These are phyloP conservation scores for Nymphalis io DNA, from an alignment of 1,140 invertebrate genomes.

Conservation along the genomic window DNA sequence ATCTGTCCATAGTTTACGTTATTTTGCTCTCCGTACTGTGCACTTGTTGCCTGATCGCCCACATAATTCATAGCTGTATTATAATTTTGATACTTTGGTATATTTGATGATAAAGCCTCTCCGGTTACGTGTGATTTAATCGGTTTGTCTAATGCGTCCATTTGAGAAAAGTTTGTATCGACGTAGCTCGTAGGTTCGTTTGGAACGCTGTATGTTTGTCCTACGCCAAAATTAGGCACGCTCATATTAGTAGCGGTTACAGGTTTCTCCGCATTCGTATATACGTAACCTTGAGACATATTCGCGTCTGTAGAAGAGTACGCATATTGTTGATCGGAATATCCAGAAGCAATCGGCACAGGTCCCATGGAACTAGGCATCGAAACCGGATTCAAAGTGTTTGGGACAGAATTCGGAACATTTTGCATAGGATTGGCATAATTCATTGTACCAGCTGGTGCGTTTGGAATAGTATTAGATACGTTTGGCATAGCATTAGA, in stretches of 20 bases:
- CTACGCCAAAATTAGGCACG: constrained; percentile 27
- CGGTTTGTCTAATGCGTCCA: constrained; percentile 64
- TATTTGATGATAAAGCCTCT: constrained; percentile 56
- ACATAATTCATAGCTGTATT: constrained; percentile 32
- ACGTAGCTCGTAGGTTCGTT: constrained; percentile 41
- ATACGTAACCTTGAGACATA: constrained; percentile 53
- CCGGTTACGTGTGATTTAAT: constrained; percentile 77
- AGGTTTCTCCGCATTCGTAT: constrained; percentile 51
- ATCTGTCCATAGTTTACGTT: constrained; percentile 47
- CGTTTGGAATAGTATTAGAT: constrained; percentile 14
- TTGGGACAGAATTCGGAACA: constrained; percentile 16
- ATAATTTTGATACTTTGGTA: constrained; percentile 54
- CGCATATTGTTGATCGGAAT: constrained; percentile 48
- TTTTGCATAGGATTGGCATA: constrained; percentile 30
- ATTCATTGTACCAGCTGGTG: constrained; percentile 20
- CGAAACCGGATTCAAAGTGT: constrained; percentile 5
- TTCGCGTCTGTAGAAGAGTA: constrained; percentile 49
- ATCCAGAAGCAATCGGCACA: constrained; percentile 24
- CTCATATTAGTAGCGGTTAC: constrained; percentile 47
- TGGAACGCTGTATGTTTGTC: constrained; percentile 40
- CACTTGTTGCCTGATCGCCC: constrained; percentile 37
- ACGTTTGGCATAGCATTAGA: constrained; percentile 7
- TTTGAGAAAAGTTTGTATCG: constrained; percentile 55
- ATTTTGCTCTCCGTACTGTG: constrained; percentile 45
- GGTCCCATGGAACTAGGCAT: constrained; percentile 21